Evolutionary conservation across 2,113 vertebrate genomes (phyloP).

Genomic region (Nycticryphes semicollaris): DNA sequence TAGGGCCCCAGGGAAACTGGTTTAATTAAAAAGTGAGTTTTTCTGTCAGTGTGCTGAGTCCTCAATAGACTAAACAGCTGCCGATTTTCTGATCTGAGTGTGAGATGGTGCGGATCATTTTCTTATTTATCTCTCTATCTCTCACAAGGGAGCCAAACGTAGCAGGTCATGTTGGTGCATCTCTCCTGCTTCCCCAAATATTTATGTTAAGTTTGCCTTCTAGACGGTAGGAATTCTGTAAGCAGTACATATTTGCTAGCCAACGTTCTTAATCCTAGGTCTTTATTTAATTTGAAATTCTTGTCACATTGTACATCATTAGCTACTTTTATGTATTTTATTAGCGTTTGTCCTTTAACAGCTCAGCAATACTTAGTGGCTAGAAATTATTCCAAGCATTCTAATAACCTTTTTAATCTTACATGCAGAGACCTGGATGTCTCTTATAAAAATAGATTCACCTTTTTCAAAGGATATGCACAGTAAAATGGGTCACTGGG

Average conservation of each 20-base stretch:
- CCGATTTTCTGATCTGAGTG: conserved; percentile 18
- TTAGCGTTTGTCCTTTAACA: conserved; percentile 17
- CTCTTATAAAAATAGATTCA: background rate
- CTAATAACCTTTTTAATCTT: background rate
- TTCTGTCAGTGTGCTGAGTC: conserved; percentile 43
- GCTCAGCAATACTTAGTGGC: background rate
- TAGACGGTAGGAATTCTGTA: background rate
- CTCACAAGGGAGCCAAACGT: background rate
- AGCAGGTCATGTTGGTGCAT: background rate
- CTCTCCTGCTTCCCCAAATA: background rate
- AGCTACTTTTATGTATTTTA: background rate
- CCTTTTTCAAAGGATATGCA: background rate
- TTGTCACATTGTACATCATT: background rate
- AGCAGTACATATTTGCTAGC: background rate
- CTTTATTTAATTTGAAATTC: background rate
- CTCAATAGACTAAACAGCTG: conserved; percentile 22
- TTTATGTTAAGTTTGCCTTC: background rate
- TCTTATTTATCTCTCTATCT: background rate
- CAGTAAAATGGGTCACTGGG: background rate
- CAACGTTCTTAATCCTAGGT: background rate
- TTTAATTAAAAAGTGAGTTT: conserved; percentile 58
- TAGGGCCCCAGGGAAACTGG: background rate
- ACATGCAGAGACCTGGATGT: background rate
- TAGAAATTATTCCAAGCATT: background rate
- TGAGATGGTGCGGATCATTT: background rate